Evolutionary conservation across 2,888 invertebrate genomes (phyloP).

Genomic region (Zele albiditarsus): DNA sequence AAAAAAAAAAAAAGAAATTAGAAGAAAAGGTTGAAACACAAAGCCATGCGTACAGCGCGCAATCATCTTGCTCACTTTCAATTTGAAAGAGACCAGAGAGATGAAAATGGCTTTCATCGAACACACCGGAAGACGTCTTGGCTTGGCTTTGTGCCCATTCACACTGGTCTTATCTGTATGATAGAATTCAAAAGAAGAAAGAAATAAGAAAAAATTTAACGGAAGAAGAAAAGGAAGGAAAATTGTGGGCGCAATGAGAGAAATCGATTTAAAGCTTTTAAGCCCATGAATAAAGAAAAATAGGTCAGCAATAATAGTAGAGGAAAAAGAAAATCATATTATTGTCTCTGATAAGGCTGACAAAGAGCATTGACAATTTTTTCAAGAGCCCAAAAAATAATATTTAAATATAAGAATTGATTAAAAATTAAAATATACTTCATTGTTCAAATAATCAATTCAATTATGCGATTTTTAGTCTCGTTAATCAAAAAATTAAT

Average conservation of each 20-base stretch:
- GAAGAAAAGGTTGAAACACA: background rate
- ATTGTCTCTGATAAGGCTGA: slow-evolving; percentile 32
- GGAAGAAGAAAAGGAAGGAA: slow-evolving; percentile 16
- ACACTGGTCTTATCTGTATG: background rate
- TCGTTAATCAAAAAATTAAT: slow-evolving; percentile 35
- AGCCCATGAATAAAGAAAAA: background rate
- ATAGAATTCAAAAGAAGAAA: slow-evolving; percentile 14
- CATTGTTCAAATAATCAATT: slow-evolving; percentile 10
- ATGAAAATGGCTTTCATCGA: background rate
- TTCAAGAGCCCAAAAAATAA: background rate
- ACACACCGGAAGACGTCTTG: background rate
- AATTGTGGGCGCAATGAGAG: slow-evolving; percentile 32
- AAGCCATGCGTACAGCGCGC: background rate
- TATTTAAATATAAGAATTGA: slow-evolving; percentile 4
- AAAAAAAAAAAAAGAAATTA: background rate
- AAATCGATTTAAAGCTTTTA: slow-evolving; percentile 46
- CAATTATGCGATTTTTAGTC: slow-evolving; percentile 14
- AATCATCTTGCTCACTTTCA: background rate
- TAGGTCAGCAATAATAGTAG: slow-evolving; percentile 24
- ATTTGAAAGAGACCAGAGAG: background rate
- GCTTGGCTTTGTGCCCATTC: slow-evolving; percentile 5
- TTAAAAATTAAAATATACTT: slow-evolving; percentile 16
- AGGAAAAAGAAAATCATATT: slow-evolving; percentile 33
- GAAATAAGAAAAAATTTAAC: slow-evolving; percentile 26
- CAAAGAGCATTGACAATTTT: slow-evolving; percentile 3